Evolutionary conservation across 2,888 invertebrate genomes (phyloP).

Genomic region (Nephrotoma appendiculata): DNA sequence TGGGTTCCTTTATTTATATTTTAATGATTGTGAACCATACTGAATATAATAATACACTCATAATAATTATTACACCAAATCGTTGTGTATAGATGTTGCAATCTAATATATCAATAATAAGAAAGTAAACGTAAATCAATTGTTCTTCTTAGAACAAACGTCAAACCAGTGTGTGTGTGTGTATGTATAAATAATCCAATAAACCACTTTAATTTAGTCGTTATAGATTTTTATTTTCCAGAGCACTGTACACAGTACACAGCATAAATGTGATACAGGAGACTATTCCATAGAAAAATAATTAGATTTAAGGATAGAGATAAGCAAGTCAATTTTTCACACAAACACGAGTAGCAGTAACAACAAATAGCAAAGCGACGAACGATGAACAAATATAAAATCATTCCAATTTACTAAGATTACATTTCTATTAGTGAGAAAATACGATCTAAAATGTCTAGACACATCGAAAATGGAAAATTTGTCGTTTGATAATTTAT

Average conservation of each 20-base stretch:
- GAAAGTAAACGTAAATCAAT: not conserved
- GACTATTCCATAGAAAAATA: not conserved
- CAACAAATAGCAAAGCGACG: not conserved
- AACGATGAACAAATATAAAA: not conserved
- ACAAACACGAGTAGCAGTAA: not conserved
- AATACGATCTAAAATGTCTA: not conserved
- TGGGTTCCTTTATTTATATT: not conserved
- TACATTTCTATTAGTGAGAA: not conserved
- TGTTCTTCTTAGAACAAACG: not conserved
- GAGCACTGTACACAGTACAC: not conserved
- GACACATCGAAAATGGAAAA: not conserved
- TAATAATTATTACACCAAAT: not conserved
- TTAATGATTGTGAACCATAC: not conserved
- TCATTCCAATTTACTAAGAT: not conserved
- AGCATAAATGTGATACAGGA: not conserved
- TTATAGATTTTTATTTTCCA: not conserved
- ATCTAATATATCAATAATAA: too few relatives aligned
- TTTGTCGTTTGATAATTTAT: not conserved
- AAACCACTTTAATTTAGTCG: not conserved
- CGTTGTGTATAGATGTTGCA: not conserved
- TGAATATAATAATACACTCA: not conserved
- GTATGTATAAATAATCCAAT: not conserved
- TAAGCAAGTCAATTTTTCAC: not conserved
- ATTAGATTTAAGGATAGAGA: not conserved
- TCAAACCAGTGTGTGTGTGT: not conserved